phyloP scores from a whole-genome alignment of 2,888 invertebrate genomes.

The Ecliptopera silaceata region DNA sequence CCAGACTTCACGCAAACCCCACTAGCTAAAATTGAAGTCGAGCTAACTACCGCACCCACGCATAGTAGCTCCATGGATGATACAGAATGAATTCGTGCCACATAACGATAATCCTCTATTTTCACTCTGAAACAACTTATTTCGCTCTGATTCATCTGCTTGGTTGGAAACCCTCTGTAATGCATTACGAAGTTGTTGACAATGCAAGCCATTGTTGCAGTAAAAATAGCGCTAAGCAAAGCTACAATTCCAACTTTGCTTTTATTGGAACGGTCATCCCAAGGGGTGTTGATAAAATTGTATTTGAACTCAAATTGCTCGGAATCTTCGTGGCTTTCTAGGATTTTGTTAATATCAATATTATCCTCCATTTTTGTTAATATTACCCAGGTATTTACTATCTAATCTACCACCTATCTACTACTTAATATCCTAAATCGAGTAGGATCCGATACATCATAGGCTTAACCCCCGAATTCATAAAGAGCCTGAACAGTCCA shows the following conservation, averaged over 20 bases:
- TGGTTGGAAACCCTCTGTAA: constrained; percentile 46
- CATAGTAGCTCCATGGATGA: constrained; percentile 62
- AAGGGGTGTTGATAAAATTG: constrained; percentile 65
- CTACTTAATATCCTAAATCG: constrained; percentile 9
- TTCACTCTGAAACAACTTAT: constrained; percentile 60
- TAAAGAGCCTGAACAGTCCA: too few species aligned
- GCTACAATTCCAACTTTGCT: constrained; percentile 63
- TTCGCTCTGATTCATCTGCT: constrained; percentile 37
- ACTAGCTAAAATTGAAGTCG: constrained; percentile 57
- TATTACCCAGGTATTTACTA: neutral
- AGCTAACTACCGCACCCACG: constrained; percentile 64
- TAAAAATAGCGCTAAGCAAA: constrained; percentile 58
- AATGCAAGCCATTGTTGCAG: constrained; percentile 53
- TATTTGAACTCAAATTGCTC: constrained; percentile 55
- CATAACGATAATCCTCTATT: constrained; percentile 56
- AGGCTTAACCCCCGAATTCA: too few species aligned
- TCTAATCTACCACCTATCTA: neutral
- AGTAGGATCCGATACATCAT: constrained; percentile 10
- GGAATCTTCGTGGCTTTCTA: constrained; percentile 42
- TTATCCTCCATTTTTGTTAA: constrained; percentile 42
- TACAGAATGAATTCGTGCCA: constrained; percentile 63
- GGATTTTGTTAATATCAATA: constrained; percentile 51
- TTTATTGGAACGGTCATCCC: constrained; percentile 64
- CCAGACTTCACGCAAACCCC: constrained; percentile 64
- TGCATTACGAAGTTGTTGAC: constrained; percentile 59